These are phyloP conservation scores for Leuctra nigra DNA, from an alignment of 2,888 invertebrate genomes.

Conservation along the genomic window DNA sequence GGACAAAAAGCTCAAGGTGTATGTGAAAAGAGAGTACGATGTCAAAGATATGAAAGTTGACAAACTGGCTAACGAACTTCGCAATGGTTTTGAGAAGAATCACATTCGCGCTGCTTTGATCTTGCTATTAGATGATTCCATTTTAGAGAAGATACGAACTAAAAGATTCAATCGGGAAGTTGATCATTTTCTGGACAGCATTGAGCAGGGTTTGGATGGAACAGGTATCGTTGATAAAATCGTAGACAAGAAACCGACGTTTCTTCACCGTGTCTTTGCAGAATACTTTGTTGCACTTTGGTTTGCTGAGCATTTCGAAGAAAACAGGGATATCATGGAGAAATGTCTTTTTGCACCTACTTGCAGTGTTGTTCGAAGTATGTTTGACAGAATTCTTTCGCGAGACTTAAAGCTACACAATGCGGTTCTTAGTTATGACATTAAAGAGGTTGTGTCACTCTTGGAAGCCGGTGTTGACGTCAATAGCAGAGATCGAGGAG, in stretches of 20 bases:
- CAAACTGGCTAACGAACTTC: not conserved
- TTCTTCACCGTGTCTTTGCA: too few relatives aligned
- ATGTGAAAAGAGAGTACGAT: not conserved
- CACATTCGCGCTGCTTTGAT: not conserved
- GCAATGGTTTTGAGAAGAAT: not conserved
- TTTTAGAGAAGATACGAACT: too few relatives aligned
- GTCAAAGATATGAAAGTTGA: not conserved
- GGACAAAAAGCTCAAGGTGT: not conserved
- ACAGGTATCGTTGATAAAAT: too few relatives aligned
- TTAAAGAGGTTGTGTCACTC: not conserved
- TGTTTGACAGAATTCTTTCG: not conserved
- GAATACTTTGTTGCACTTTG: slow-evolving; percentile 3
- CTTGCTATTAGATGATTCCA: not conserved
- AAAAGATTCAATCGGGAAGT: not conserved
- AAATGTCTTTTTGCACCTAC: not conserved
- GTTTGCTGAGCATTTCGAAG: not conserved
- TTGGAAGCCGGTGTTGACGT: not conserved
- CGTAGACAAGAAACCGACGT: too few relatives aligned
- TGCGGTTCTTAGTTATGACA: not conserved
- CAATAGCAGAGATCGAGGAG: not conserved
- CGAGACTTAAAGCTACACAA: not conserved
- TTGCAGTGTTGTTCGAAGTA: not conserved
- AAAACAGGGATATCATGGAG: not conserved
- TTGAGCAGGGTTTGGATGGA: not conserved
- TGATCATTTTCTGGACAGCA: not conserved